Base-by-base conservation (phyloP, 2,113 vertebrate genomes). In the Rana temporaria region DNA sequence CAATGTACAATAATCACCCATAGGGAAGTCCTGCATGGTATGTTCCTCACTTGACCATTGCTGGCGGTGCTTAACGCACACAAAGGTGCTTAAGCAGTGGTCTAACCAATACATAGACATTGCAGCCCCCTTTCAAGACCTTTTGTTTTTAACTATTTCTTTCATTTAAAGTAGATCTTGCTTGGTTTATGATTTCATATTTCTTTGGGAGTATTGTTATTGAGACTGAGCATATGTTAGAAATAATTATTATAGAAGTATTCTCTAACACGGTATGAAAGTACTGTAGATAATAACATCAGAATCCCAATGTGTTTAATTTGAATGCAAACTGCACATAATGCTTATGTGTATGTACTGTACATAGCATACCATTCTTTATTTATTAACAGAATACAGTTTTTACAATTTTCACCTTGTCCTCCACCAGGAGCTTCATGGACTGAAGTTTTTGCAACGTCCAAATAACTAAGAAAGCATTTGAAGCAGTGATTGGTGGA, bases 341-440 rank as follows among this genome's bases (percentile, higher is more conserved):
- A 84, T 83, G 88, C 89, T 89, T 56, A 38, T 89, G 89, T 91
- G 88, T 91, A 85, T 65, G 72, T 83, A 68, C 71, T 65, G 72
- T 83, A 68, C 71, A 76, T 83, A 76, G 30, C 59, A 32, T 52
- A 26, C 53, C 59, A 32, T 76, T 85, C 87, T 93, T 91, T 92
- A 93, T 93, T 93, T 93, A 93, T 93, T 92, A 85, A 82, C 66
- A 24, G 6, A 59, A 63, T 24, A 14, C 11, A 15, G 24, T 60
- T 38, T 38, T 38, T 60, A 60, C 56, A 42, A 6, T 62, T 59
- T 74, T 9, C 60, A 75, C n/a, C 20, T 74, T 63, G 60, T 4
- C 22, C 26, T 75, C 91, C 92, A 91, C 94, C 92, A 91, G 90
- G 95, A 96, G 94, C 93, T 91, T 80, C 71, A 73, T 48, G 7